phyloP scores from a whole-genome alignment of 2,113 vertebrate species.

The Phasianus colchicus region DNA sequence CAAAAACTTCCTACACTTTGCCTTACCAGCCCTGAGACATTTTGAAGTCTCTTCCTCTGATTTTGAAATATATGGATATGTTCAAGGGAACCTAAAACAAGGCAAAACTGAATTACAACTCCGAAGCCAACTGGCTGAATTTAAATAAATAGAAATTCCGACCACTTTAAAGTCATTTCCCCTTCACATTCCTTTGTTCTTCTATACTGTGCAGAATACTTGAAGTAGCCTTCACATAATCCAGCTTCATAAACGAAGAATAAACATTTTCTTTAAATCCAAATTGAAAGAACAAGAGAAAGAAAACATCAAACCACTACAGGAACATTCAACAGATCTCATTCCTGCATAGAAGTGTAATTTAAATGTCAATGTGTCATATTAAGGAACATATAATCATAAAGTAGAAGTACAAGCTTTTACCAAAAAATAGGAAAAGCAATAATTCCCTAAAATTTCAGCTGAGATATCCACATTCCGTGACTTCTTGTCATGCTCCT shows the following conservation, averaged over 20 bases:
- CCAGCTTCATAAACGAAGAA: not conserved
- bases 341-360: not conserved
- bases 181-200: not conserved
- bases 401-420: not conserved
- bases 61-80: not conserved
- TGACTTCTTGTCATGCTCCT: not conserved
- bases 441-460: not conserved
- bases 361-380: not conserved
- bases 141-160: not conserved
- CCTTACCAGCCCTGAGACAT: fast-evolving
- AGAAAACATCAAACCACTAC: not conserved
- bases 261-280: not conserved
- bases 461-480: not conserved
- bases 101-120: not conserved
- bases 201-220: not conserved
- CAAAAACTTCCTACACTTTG: not conserved
- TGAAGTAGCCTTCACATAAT: not conserved
- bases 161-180: not conserved
- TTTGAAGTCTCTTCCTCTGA: not conserved
- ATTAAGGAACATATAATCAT: not conserved
- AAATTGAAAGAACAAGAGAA: not conserved
- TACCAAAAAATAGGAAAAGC: not conserved
- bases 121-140: not conserved
- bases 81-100: not conserved
- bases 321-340: not conserved